phyloP scores from a whole-genome alignment of 2,888 invertebrate species.

The Drosophila mulleri region DNA sequence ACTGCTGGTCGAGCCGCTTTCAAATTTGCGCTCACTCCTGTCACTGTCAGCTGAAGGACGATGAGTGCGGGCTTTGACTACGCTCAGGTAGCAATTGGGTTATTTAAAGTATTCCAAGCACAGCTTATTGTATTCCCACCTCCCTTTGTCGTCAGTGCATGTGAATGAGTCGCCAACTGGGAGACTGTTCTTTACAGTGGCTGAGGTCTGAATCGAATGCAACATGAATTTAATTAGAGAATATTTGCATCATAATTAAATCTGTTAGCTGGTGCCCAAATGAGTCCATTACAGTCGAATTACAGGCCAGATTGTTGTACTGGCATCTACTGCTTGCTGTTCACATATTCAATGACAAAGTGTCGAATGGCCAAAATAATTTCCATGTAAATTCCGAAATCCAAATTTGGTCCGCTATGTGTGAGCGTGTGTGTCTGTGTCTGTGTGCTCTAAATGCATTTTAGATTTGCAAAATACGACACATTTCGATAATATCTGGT shows the following conservation, averaged over 20 bases:
- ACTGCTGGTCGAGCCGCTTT: constrained; percentile 41
- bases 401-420: constrained; percentile 10
- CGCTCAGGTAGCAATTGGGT: constrained; percentile 47
- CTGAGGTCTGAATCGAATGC: neutral
- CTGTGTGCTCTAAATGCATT: constrained; percentile 59
- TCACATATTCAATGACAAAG: constrained; percentile 48
- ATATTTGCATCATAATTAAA: constrained; percentile 48
- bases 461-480: constrained; percentile 67
- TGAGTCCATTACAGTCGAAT: constrained; percentile 59
- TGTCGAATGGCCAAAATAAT: constrained; percentile 68
- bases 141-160: constrained; percentile 3
- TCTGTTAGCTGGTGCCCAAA: constrained; percentile 50
- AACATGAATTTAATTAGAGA: constrained; percentile 36
- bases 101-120: constrained; percentile 62
- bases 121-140: constrained; percentile 44
- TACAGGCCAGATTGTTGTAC: constrained; percentile 45
- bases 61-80: constrained; percentile 48
- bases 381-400: constrained; percentile 48
- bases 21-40: constrained; percentile 58
- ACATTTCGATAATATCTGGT: constrained; percentile 67
- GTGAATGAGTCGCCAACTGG: neutral
- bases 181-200: neutral
- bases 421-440: neutral
- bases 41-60: constrained; percentile 53
- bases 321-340: constrained; percentile 8